Evolutionary conservation across 2,797 vertebrate species (phyloP).

Genomic region (Gorsachius magnificus): DNA sequence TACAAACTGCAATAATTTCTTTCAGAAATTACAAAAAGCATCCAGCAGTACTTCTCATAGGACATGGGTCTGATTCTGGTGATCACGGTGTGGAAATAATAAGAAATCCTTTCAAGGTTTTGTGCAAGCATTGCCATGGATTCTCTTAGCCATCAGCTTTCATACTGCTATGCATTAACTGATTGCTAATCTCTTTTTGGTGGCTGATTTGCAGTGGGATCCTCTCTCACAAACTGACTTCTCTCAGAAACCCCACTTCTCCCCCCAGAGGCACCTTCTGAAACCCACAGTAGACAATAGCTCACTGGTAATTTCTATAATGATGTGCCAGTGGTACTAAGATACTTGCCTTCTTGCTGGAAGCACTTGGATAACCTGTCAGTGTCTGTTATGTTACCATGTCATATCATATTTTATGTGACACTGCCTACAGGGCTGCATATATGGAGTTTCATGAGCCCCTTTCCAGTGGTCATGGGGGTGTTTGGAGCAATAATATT

Average conservation of each 20-base stretch:
- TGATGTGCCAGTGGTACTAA: conserved; percentile 43
- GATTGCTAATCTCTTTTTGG: not conserved
- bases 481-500: not conserved
- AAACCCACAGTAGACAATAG: conserved; percentile 33
- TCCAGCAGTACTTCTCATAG: not conserved
- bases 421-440: conserved; percentile 55
- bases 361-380: conserved; percentile 64
- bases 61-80: not conserved
- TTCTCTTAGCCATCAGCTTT: not conserved
- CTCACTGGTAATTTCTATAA: conserved; percentile 65
- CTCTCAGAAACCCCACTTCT: not conserved
- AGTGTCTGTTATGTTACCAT: conserved; percentile 67
- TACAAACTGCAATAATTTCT: not conserved
- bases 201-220: not conserved
- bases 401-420: conserved; percentile 63
- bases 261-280: conserved; percentile 39
- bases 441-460: conserved; percentile 27
- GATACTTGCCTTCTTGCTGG: conserved; percentile 54
- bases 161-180: not conserved
- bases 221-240: not conserved
- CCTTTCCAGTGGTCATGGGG: conserved; percentile 3
- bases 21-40: conserved; percentile 28
- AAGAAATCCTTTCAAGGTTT: conserved; percentile 21
- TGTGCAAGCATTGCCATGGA: not conserved
- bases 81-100: not conserved